Conservation (phyloP, 2,113 vertebrate species). For the Octodon degus region DNA sequence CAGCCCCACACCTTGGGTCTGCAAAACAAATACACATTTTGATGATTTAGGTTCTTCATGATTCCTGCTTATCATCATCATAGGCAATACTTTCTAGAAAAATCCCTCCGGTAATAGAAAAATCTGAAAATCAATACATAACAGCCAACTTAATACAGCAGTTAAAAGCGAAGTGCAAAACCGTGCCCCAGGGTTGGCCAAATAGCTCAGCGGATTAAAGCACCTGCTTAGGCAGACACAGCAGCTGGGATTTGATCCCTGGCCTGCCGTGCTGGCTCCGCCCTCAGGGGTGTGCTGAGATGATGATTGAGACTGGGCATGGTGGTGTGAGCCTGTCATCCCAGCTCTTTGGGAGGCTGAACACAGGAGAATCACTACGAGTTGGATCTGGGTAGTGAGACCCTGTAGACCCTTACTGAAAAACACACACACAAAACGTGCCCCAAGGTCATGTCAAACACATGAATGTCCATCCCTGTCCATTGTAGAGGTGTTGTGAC, state of each 20-base stretch:
- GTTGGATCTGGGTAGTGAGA: no score
- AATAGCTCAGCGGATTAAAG: no score
- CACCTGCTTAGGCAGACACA: no score
- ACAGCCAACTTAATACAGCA: neutral
- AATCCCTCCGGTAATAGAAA: constrained; percentile 33
- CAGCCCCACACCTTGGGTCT: fast-evolving
- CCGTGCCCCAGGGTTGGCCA: neutral
- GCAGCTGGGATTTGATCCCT: no score
- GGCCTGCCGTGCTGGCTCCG: no score
- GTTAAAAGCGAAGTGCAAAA: neutral
- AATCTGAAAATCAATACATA: constrained; percentile 58
- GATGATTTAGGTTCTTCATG: constrained; percentile 5
- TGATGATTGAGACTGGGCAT: no score
- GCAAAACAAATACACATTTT: neutral
- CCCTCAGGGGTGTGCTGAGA: no score
- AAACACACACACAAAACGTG: neutral
- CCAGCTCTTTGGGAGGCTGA: no score
- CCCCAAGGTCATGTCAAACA: neutral
- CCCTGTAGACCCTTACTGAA: no score
- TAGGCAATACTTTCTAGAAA: neutral
- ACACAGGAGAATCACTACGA: no score
- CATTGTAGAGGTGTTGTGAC: neutral
- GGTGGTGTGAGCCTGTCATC: no score
- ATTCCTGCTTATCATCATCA: neutral
- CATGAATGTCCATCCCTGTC: neutral